Evolutionary conservation across 1,140 invertebrate species (phyloP), one percentile per base, ranked within the genome.

Genomic region (Pygmarrhopalites habei): DNA sequence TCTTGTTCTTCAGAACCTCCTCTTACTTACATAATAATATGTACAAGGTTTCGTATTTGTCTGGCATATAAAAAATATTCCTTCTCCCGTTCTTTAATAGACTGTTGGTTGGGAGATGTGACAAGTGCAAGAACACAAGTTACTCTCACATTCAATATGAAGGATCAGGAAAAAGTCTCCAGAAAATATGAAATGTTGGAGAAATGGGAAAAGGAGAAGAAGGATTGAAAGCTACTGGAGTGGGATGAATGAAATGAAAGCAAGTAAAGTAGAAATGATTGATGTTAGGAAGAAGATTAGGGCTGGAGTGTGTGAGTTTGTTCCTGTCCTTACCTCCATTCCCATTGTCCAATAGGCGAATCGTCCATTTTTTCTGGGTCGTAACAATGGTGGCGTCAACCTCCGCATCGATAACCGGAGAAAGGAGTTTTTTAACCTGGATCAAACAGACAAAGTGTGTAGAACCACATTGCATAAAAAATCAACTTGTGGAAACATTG

Each of bases 271-370:
- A 26, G 41, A 62, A 62, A 62, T 65, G 43, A 65, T 60, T 60
- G 43, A 60, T 64, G 56, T 59, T 59, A 52, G 43, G 35, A 17
- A 29, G 51, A 47, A 64, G 58, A 60, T 60, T 64, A 60, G 58
- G 44, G 26, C 59, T 46, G n/a, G n/a, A n/a, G n/a, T n/a, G n/a
- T n/a, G n/a, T n/a, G n/a, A n/a, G n/a, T n/a, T n/a, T n/a, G n/a
- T n/a, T n/a, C 49, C 32, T 58, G 60, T 43, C 64, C 71, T 68
- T 63, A 81, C 80, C 79, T 69, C 82, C 82, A 72, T 77, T 79
- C 21, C 83, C 83, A 62, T 80, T 80, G 73, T 85, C 83, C 30
- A 82, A 72, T 2, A 85, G 73, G 61, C 49, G 63, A 26, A 71
- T 51, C 28, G 66, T 71, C 69, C 69, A 71, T 59, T 71, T 71